Evolutionary conservation across 92 coral and sea anemone species (phyloP).

Genomic region (Porites lobata): DNA sequence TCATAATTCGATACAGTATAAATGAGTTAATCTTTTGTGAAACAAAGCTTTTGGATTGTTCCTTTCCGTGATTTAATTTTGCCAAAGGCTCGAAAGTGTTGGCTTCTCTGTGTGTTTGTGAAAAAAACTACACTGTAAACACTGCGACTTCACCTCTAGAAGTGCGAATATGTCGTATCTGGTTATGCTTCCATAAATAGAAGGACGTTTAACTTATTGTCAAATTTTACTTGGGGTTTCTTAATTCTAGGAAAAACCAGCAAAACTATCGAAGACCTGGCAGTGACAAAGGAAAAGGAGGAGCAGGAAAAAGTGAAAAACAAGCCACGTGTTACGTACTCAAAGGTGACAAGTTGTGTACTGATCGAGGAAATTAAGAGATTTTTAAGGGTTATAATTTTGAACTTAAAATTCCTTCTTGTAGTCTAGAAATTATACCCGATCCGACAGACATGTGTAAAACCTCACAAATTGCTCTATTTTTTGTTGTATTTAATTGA

Average conservation of each 20-base stretch:
- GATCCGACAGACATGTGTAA: not conserved
- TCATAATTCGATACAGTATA: not conserved
- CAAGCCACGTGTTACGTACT: slow-evolving; percentile 79
- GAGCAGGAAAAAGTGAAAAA: slow-evolving; percentile 40
- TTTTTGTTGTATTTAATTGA: too few species aligned
- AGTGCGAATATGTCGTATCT: not conserved
- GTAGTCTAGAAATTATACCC: not conserved
- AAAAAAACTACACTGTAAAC: not conserved
- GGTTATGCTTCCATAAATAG: slow-evolving; percentile 26
- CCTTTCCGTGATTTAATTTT: not conserved
- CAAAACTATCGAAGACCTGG: slow-evolving; percentile 28
- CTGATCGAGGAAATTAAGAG: not conserved
- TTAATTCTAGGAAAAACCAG: slow-evolving; percentile 2
- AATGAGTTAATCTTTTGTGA: too few species aligned
- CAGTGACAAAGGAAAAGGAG: slow-evolving; percentile 25
- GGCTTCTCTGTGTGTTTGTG: not conserved
- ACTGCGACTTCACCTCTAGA: not conserved
- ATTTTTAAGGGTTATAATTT: not conserved
- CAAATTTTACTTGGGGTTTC: not conserved
- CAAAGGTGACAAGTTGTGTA: slow-evolving; percentile 60
- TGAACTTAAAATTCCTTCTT: not conserved
- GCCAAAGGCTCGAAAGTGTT: not conserved
- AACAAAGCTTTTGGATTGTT: not conserved
- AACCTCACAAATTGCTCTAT: too few species aligned
- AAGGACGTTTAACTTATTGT: not conserved